A percentile compares a stretch with the other conserved stretches of the same genome.
phyloP scores from a whole-genome alignment of 1,140 invertebrate genomes.

The Steinernema khuongi region DNA sequence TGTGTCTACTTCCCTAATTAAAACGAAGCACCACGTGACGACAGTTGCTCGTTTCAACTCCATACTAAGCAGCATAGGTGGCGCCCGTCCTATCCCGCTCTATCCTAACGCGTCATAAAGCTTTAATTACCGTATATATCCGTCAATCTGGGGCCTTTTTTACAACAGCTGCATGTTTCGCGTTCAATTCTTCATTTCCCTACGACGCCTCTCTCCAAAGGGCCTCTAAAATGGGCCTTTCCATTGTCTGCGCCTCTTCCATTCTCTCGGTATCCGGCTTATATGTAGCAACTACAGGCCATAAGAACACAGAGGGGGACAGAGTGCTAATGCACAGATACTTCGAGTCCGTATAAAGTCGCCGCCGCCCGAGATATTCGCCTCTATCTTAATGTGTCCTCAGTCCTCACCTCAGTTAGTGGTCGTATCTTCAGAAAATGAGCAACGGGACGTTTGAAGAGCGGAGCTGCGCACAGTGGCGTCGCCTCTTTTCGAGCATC shows the following conservation, averaged over 20 bases:
- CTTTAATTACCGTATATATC: no score
- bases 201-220: no score
- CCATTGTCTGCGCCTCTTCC: background rate
- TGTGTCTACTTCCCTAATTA: background rate
- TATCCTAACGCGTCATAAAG: no score
- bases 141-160: no score
- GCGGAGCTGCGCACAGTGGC: constrained; percentile 35
- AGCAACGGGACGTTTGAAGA: constrained; percentile 10
- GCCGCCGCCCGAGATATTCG: background rate
- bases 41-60: background rate
- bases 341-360: background rate
- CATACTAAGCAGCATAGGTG: no score
- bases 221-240: background rate
- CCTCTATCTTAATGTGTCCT: background rate
- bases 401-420: constrained; percentile 26
- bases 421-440: constrained; percentile 25
- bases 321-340: background rate
- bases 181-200: no score
- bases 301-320: background rate
- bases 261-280: background rate
- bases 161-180: no score
- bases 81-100: no score
- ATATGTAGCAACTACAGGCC: background rate
- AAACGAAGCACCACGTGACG: background rate
- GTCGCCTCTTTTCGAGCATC: constrained; percentile 36